Evolutionary conservation across 2,113 vertebrate genomes (phyloP), one percentile per base, ranked within the genome.

Genomic region (Pterocles burchelli): DNA sequence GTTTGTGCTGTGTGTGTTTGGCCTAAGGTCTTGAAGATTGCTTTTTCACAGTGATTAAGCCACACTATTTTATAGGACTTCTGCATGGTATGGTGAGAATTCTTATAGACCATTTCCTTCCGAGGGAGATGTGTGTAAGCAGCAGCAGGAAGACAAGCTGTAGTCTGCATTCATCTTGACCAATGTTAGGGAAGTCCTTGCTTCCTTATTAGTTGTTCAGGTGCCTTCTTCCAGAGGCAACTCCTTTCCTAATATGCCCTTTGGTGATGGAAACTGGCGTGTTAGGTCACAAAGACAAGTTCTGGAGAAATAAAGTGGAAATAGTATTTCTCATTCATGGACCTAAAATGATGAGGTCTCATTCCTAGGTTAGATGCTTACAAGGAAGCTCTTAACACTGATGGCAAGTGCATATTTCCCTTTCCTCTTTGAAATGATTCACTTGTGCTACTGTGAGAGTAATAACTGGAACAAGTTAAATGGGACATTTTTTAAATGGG

Each of bases 1-100:
- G 4, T 62, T 87, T 67, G 71, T 91, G 55, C 38, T 82, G 7
- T 49, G 26, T 75, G 4, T 65, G 8, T 46, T 82, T 58, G 36
- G 15, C 26, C 70, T 76, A 22, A 75, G 11, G 34, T 89, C 10
- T n/a, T 41, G 25, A 31, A 65, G 45, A 2, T 71, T 46, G 19
- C 48, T 87, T 67, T 51, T 78, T 57, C 21, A 17, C 24, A 24
- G 1, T n/a, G 11, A 17, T 80, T 62, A 66, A 88, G n/a, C 24
- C 17, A 34, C 0, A 0, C 13, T 38, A 1, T 70, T 79, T n/a
- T 26, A 6, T 16, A 63, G 63, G 36, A 58, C 11, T 73, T 74
- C 34, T 82, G 24, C 7, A 2, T 34, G 36, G 13, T 78, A 17
- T 2, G 29, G 10, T 70, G 22, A 55, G 29, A 46, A 20, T 65